Base-by-base conservation (phyloP, 2,888 invertebrate species). In the Drosophila pseudotalamancana region DNA sequence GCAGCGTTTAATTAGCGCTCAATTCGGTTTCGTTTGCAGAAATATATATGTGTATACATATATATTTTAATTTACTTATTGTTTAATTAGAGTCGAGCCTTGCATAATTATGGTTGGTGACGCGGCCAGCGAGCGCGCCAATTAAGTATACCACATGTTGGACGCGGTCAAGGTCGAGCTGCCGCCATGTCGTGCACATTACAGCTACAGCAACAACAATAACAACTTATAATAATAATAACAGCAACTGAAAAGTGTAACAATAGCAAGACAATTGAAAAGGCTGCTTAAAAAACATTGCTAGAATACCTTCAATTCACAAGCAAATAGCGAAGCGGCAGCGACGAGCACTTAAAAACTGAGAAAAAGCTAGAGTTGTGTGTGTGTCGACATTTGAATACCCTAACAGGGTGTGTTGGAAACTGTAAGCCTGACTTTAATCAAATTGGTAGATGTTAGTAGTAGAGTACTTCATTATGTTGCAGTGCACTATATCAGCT, bases 131-230 rank as follows among this genome's bases (percentile, higher is more conserved):
- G 57, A 59, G 35, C 39, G 43, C 45, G 59, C 62, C 85, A 87
- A 87, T 87, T 87, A 87, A 79, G 86, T 82, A 82, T 82, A 71
- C 87, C 86, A 72, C 77, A 85, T 65, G 80, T 61, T 87, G 86
- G 83, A 75, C 79, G 83, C 78, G 63, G 82, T 87, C 82, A 83
- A 87, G 82, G 82, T 86, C 86, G 66, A 23, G 31, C 48, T 48
- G 56, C 67, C 65, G 54, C 78, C 80, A 87, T 82, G 77, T 87
- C 82, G 85, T 87, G 81, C 85, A 74, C 60, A 62, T 74, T 81
- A 78, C 78, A 85, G 50, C 59, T 45, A 60, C 68, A 49, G 46
- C 43, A 46, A 50, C 14, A 49, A 40, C 55, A 53, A 37, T 23
- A 27, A 42, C 37, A 31, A 56, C 49, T 25, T 39, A 59, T 42